A percentile compares a stretch with the other conserved stretches of the same genome.
These are phyloP conservation scores for Macrotis lagotis DNA, from an alignment of 2,113 vertebrate species.

Conservation along the genomic window DNA sequence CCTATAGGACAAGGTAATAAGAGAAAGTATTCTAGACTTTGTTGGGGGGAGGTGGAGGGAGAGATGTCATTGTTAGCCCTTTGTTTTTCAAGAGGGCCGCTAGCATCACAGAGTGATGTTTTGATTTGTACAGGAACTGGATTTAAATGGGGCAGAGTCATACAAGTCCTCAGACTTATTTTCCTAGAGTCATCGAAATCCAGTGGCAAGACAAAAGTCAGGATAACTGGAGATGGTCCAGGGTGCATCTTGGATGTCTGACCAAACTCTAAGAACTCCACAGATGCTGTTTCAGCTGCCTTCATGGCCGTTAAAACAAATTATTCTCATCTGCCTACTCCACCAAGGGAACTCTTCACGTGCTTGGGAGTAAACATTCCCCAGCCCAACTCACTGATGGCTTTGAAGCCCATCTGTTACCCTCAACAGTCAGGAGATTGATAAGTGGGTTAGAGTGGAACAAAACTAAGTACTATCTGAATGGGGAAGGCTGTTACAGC, in stretches of 20 bases:
- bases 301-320: background rate
- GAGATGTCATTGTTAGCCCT: background rate
- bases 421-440: background rate
- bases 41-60: background rate
- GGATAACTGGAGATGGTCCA: background rate
- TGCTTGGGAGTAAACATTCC: no score
- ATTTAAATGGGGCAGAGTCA: background rate
- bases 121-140: background rate
- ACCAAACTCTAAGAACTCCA: background rate
- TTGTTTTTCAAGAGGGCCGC: background rate
- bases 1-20: background rate
- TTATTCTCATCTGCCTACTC: background rate
- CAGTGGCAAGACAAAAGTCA: background rate
- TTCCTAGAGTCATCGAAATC: background rate
- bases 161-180: background rate
- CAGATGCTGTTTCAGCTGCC: background rate
- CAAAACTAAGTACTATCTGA: background rate
- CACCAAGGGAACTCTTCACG: background rate
- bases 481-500: background rate
- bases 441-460: background rate
- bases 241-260: background rate
- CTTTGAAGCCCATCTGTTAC: background rate
- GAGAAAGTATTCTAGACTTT: background rate
- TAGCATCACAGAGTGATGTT: background rate
- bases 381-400: background rate